Percentiles rank a stretch among this genome's conserved stretches.
phyloP scores from a whole-genome alignment of 2,797 vertebrate genomes.

The Anguilla obscura region DNA sequence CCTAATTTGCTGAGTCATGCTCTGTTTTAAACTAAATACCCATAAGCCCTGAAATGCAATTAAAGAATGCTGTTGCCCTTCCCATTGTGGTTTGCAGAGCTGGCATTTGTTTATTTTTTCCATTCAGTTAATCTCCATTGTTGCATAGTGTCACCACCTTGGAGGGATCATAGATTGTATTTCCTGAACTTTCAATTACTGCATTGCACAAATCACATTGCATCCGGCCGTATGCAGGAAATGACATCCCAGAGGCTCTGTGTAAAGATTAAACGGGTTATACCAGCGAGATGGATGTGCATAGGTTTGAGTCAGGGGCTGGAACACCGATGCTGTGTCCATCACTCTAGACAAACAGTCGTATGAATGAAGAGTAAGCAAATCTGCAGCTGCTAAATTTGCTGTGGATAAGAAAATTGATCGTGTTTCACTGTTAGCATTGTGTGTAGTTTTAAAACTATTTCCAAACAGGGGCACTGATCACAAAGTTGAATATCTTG shows the following conservation, averaged over 20 bases:
- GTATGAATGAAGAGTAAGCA: neutral
- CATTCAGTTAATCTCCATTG: constrained; percentile 46
- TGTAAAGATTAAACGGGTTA: neutral
- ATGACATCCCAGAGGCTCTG: constrained; percentile 8
- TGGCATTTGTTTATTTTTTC: constrained; percentile 63
- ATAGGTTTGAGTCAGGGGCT: neutral
- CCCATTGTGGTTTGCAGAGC: constrained; percentile 53
- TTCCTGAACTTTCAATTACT: constrained; percentile 31
- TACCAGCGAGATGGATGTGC: neutral
- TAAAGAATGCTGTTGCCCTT: constrained; percentile 58
- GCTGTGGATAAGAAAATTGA: neutral
- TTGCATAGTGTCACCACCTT: constrained; percentile 44
- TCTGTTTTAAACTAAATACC: constrained; percentile 69
- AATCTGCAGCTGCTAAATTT: neutral
- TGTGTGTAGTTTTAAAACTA: neutral
- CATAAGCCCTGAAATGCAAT: constrained; percentile 63
- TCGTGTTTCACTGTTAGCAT: neutral
- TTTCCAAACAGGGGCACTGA: neutral
- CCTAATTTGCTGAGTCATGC: constrained; percentile 75
- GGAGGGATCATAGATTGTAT: constrained; percentile 26
- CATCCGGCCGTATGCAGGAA: neutral
- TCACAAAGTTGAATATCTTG: neutral
- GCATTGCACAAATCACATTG: constrained; percentile 26
- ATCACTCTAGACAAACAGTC: neutral
- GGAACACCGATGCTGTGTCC: neutral